Evolutionary conservation across 2,888 invertebrate species (phyloP).

Genomic region (Eueremaeus valkanovi): DNA sequence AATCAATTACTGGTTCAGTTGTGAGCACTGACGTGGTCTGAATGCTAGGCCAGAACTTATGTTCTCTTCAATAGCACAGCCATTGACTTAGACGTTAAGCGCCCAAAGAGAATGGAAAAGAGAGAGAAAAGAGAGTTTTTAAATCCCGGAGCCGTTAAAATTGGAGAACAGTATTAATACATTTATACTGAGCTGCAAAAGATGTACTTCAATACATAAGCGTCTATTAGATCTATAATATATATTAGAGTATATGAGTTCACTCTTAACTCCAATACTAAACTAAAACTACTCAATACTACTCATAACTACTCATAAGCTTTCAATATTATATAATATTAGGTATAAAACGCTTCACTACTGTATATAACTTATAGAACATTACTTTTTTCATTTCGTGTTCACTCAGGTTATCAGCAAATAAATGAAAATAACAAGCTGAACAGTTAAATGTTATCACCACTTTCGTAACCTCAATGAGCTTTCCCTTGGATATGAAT

Average conservation of each 20-base stretch:
- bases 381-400: not conserved
- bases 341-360: not conserved
- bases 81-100: not conserved
- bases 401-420: not conserved
- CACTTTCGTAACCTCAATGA: too few relatives aligned
- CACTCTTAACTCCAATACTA: not conserved
- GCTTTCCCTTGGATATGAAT: too few relatives aligned
- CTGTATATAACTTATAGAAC: too few relatives aligned
- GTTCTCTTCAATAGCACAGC: not conserved
- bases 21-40: not conserved
- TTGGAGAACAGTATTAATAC: not conserved
- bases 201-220: not conserved
- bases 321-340: not conserved
- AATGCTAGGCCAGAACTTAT: not conserved
- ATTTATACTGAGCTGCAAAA: not conserved
- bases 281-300: not conserved
- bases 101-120: not conserved
- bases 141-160: not conserved
- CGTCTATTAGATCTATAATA: conserved; percentile 6
- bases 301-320: not conserved
- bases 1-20: conserved; percentile 2
- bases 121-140: not conserved
- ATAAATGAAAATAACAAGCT: too few relatives aligned
- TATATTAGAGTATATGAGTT: not conserved
- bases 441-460: too few relatives aligned